A percentile compares a stretch with the other conserved stretches of the same genome.
Conservation (phyloP, 2,113 vertebrate species). For the Chaetodon auriga region DNA sequence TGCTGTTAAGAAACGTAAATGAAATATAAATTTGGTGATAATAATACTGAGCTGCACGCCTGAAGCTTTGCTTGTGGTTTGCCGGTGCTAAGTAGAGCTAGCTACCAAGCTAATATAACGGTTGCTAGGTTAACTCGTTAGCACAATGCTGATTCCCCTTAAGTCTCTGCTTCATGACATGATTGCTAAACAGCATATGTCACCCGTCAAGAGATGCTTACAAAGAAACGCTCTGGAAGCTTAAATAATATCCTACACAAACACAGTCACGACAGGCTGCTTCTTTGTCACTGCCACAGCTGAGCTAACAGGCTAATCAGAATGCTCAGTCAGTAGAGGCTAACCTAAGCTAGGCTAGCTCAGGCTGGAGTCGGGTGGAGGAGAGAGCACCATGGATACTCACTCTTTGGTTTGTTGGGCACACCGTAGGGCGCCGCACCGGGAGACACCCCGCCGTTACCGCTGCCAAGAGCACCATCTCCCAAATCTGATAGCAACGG, state of each 20-base stretch:
- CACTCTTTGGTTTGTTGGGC: conserved; percentile 85
- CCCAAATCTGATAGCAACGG: conserved; percentile 86
- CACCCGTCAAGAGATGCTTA: too few relatives aligned
- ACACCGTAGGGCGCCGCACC: conserved; percentile 77
- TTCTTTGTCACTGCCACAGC: not conserved
- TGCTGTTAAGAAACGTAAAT: not conserved
- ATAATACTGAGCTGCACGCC: not conserved
- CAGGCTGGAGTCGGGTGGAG: conserved; percentile 42
- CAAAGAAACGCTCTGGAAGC: accelerated
- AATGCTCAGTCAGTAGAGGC: conserved; percentile 57
- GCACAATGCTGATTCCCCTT: conserved; percentile 4
- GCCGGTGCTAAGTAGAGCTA: conserved; percentile 42
- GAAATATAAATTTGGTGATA: not conserved
- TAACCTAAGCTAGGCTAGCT: conserved; percentile 42
- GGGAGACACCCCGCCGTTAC: conserved; percentile 82
- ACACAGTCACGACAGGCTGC: not conserved
- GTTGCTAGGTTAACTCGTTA: conserved; percentile 42
- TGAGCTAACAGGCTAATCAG: conserved; percentile 33
- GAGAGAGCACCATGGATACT: conserved; percentile 71
- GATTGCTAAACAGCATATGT: not conserved
- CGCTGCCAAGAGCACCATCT: conserved; percentile 80
- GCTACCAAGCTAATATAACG: conserved; percentile 31
- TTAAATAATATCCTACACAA: not conserved
- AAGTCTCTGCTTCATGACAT: not conserved
- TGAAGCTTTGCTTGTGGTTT: not conserved